Percentiles rank a stretch among this genome's conserved stretches.
These are phyloP conservation scores for Esox lucius DNA, from an alignment of 2,797 vertebrate genomes.

Conservation along the genomic window DNA sequence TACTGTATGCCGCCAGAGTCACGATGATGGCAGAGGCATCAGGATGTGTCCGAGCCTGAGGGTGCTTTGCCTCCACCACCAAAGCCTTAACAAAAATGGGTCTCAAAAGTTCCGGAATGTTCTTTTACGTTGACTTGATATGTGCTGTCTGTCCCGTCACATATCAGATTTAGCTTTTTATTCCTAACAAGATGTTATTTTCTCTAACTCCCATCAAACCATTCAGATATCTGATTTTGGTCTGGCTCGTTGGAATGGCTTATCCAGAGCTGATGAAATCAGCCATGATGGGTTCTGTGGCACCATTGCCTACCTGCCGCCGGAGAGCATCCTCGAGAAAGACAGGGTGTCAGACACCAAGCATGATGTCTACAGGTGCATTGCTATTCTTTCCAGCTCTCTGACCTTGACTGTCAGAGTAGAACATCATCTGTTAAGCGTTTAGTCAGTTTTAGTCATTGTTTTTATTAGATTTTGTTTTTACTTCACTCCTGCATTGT, in stretches of 20 bases:
- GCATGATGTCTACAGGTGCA: slow-evolving; percentile 96
- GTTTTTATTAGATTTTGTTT: too few species aligned
- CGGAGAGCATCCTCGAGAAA: slow-evolving; percentile 95
- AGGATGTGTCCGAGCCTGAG: too few species aligned
- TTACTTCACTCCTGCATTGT: neutral
- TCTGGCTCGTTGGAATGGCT: slow-evolving; percentile 92
- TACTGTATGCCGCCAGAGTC: too few species aligned
- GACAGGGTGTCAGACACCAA: slow-evolving; percentile 93
- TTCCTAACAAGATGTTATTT: slow-evolving; percentile 15
- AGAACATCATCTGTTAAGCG: neutral
- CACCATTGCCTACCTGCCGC: slow-evolving; percentile 95
- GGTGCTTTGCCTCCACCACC: too few species aligned
- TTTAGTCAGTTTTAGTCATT: neutral
- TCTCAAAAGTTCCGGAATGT: too few species aligned
- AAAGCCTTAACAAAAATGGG: too few species aligned
- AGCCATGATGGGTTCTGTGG: slow-evolving; percentile 96
- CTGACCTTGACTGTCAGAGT: neutral
- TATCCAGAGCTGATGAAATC: slow-evolving; percentile 91
- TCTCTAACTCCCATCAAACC: slow-evolving; percentile 20
- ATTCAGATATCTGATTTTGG: slow-evolving; percentile 96
- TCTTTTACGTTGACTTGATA: too few species aligned
- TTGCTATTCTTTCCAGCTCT: neutral
- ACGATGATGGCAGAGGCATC: too few species aligned
- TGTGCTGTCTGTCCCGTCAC: too few species aligned
- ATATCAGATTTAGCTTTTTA: neutral